Evolutionary conservation across 2,888 invertebrate species (phyloP), one percentile per base, ranked within the genome.

Genomic region (Metalampra italica): DNA sequence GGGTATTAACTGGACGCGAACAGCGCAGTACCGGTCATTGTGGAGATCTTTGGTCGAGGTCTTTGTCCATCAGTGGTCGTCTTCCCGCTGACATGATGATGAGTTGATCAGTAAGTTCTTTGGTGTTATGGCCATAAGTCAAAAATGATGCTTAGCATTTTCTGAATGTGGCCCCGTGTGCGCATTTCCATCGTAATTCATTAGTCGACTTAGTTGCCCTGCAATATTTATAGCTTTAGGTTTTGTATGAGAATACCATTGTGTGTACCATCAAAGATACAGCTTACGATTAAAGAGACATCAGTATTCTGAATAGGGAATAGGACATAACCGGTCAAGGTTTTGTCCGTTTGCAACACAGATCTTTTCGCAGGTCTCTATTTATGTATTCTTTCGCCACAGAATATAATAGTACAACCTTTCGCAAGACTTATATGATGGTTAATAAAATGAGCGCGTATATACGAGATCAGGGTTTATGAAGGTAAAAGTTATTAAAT

Each of bases 181-280:
- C 68, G 73, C 69, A 56, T 55, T 63, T 70, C 71, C 74, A 71
- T 76, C 75, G 77, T 86, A 86, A 86, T 84, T 87, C 86, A 88
- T 86, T 86, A 85, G 79, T 64, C 64, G 75, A 75, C 78, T 81
- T 70, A 68, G 72, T 74, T 76, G 75, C 76, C 55, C 73, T 71
- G 57, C 66, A 75, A 82, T 84, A 87, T 87, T 88, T 86, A 86
- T 79, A 75, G 72, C 77, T 80, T 44, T 71, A 78, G 65, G 74
- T 79, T 80, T 79, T 78, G 78, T 81, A 70, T 70, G 66, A 66
- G 73, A 72, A 76, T 72, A 75, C 76, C 77, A 68, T 75, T 66
- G 68, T 70, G 64, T 60, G 57, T 60, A 59, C 61, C 62, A 68
- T 77, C 71, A 79, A 74, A 71, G 77, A 76, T 71, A 71, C 67